Evolutionary conservation across 1,140 invertebrate species (phyloP).

Genomic region (Halictus rubicundus): DNA sequence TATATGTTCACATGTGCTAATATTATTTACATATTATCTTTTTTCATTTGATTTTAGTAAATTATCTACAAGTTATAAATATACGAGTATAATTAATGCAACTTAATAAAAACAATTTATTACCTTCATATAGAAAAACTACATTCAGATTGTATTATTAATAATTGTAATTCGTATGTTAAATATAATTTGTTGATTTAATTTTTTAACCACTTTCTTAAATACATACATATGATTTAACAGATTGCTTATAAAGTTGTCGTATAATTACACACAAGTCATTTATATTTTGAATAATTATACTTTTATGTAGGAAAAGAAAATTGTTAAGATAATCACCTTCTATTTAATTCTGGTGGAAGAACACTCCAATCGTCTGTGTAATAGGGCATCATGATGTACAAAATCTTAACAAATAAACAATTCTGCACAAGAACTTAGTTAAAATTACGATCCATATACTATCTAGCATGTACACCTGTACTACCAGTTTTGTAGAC

Average conservation of each 20-base stretch:
- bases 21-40: neutral
- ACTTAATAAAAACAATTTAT: too few relatives aligned
- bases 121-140: too few relatives aligned
- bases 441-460: slow-evolving; percentile 50
- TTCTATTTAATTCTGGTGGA: slow-evolving; percentile 90
- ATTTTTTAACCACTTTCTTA: neutral
- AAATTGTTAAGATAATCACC: slow-evolving; percentile 79
- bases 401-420: slow-evolving; percentile 41
- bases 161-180: neutral
- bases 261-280: too few relatives aligned
- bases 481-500: slow-evolving; percentile 47
- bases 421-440: slow-evolving; percentile 5
- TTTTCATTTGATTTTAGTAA: neutral
- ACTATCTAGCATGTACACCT: slow-evolving; percentile 28
- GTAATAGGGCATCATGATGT: slow-evolving; percentile 85
- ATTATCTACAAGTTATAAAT: too few relatives aligned
- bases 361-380: slow-evolving; percentile 89
- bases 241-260: too few relatives aligned
- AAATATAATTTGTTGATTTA: neutral
- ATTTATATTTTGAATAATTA: too few relatives aligned
- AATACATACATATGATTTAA: too few relatives aligned
- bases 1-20: neutral
- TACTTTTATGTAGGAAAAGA: neutral
- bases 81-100: too few relatives aligned
- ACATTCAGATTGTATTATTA: too few relatives aligned